These are phyloP conservation scores for Sebastes aleutianus DNA, from an alignment of 2,797 vertebrate genomes.

Conservation along the genomic window DNA sequence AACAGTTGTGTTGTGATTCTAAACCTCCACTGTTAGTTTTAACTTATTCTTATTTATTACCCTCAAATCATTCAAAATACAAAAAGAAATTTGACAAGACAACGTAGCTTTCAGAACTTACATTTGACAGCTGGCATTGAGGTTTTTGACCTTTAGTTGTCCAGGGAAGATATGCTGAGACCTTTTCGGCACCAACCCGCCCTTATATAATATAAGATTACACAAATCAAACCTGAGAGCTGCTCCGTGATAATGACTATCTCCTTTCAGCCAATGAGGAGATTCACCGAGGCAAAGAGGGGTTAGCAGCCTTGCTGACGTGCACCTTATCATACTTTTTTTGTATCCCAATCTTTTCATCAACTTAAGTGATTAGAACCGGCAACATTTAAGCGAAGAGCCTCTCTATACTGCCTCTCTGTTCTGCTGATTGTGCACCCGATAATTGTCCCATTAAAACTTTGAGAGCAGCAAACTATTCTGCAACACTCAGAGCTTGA, in stretches of 20 bases:
- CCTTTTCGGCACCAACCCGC: neutral
- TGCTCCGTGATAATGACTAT: slow-evolving; percentile 9
- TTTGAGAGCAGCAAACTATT: slow-evolving; percentile 28
- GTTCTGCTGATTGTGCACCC: slow-evolving; percentile 51
- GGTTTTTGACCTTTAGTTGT: neutral
- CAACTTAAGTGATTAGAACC: slow-evolving; percentile 41
- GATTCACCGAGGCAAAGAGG: slow-evolving; percentile 3
- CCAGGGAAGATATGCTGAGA: neutral
- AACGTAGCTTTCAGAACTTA: neutral
- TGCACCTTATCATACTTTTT: slow-evolving; percentile 24
- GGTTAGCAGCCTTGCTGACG: slow-evolving; percentile 17
- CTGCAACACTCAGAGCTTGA: neutral
- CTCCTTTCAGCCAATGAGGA: neutral
- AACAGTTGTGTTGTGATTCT: neutral
- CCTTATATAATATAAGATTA: neutral
- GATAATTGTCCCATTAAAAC: slow-evolving; percentile 59
- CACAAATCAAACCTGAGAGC: neutral
- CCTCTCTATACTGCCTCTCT: neutral
- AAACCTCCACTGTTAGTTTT: neutral
- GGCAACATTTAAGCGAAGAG: slow-evolving; percentile 25
- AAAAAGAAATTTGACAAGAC: neutral
- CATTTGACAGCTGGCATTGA: slow-evolving; percentile 5
- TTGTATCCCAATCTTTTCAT: slow-evolving; percentile 39
- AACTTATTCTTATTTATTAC: neutral
- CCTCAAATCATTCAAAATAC: neutral